phyloP scores from a whole-genome alignment of 1,140 invertebrate genomes.

The Dinoponera quadriceps region DNA sequence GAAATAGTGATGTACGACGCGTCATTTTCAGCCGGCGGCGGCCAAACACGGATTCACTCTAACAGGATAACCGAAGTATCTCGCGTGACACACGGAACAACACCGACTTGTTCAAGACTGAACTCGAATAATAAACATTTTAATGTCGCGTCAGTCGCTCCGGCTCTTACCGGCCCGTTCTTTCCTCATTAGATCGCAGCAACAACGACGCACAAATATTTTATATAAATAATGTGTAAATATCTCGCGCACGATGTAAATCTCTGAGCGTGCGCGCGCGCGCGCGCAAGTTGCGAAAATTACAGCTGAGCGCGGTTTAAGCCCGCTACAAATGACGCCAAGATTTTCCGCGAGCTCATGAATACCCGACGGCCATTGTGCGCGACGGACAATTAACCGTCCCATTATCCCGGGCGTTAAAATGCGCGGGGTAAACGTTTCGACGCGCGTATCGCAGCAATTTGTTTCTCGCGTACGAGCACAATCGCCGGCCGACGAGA shows the following conservation, averaged over 20 bases:
- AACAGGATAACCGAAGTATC: too few relatives aligned
- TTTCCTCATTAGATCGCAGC: neutral
- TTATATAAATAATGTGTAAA: neutral
- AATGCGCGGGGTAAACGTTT: neutral
- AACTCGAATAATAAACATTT: too few relatives aligned
- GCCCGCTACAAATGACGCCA: neutral
- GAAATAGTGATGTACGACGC: slow-evolving; percentile 12
- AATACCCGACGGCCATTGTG: neutral
- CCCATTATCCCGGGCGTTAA: slow-evolving; percentile 1
- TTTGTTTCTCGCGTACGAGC: neutral
- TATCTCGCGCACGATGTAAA: too few relatives aligned
- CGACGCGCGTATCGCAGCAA: neutral
- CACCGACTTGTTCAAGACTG: too few relatives aligned
- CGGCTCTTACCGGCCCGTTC: too few relatives aligned
- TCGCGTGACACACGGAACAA: too few relatives aligned
- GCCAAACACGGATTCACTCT: too few relatives aligned
- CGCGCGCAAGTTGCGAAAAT: neutral
- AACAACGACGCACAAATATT: neutral
- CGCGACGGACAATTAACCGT: neutral
- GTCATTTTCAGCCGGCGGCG: neutral
- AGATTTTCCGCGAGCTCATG: neutral
- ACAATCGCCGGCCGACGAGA: neutral
- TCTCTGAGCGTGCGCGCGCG: too few relatives aligned
- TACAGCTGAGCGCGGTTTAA: neutral
- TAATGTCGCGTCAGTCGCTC: too few relatives aligned